Percentiles rank a stretch among this genome's conserved stretches.
Evolutionary conservation across 2,888 invertebrate genomes (phyloP).

Genomic region (Drosophila paranaensis): DNA sequence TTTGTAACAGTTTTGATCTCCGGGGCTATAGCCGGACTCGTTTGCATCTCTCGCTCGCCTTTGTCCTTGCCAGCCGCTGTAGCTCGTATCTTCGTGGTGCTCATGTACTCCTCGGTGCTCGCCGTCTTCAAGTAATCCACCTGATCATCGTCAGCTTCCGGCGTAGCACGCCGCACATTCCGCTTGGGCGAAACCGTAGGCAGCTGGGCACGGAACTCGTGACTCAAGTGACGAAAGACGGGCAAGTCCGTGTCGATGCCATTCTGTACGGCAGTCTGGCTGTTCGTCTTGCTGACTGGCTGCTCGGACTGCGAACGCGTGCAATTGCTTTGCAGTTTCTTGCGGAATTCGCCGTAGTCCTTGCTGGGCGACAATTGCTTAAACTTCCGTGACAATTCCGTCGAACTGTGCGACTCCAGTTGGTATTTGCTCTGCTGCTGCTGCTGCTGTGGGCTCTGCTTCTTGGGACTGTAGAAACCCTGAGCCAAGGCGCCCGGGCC

Average conservation of each 20-base stretch:
- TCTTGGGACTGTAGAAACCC: slow-evolving; percentile 90
- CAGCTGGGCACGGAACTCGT: slow-evolving; percentile 94
- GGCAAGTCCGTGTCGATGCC: slow-evolving; percentile 86
- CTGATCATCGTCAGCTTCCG: slow-evolving; percentile 2
- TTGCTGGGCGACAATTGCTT: slow-evolving; percentile 82
- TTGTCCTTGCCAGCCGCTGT: background rate
- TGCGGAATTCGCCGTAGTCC: slow-evolving; percentile 79
- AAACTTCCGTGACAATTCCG: slow-evolving; percentile 84
- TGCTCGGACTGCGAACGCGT: slow-evolving; percentile 32
- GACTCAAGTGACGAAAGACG: slow-evolving; percentile 92
- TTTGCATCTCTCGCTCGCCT: background rate
- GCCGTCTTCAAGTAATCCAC: slow-evolving; percentile 67
- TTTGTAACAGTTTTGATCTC: slow-evolving; percentile 24
- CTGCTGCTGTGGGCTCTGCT: slow-evolving; percentile 52
- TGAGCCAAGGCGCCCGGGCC: slow-evolving; percentile 94
- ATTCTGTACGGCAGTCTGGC: slow-evolving; percentile 9
- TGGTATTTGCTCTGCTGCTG: slow-evolving; percentile 8
- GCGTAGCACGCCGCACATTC: slow-evolving; percentile 45
- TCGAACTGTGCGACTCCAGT: slow-evolving; percentile 47
- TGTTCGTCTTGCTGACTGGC: background rate
- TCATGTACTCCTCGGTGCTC: slow-evolving; percentile 33
- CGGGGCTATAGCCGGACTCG: background rate
- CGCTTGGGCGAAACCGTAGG: slow-evolving; percentile 87
- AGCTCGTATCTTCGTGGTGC: slow-evolving; percentile 30
- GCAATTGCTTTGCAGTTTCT: slow-evolving; percentile 65